Evolutionary conservation across 2,797 vertebrate species (phyloP).

Genomic region (Gymnoscopelus braueri): DNA sequence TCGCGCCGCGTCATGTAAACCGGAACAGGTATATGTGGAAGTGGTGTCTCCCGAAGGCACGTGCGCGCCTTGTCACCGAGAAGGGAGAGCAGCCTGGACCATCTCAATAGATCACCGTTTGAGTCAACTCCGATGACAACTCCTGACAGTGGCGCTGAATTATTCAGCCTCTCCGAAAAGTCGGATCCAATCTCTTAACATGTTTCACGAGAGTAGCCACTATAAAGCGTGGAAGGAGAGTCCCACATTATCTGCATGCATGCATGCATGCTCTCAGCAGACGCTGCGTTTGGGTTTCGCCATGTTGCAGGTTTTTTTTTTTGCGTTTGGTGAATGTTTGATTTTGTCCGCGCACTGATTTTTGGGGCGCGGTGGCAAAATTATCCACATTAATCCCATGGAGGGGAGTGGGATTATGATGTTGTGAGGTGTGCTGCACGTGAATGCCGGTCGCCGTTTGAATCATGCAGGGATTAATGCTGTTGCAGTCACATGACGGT

Average conservation of each 20-base stretch:
- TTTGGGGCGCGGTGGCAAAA: constrained; percentile 4
- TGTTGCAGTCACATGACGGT: constrained; percentile 37
- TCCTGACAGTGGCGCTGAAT: constrained; percentile 56
- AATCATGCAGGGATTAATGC: constrained; percentile 48
- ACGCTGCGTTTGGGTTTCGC: not conserved
- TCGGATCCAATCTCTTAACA: constrained; percentile 33
- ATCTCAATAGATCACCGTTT: constrained; percentile 47
- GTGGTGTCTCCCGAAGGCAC: constrained; percentile 6
- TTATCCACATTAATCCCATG: constrained; percentile 25
- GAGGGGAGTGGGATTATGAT: constrained; percentile 9
- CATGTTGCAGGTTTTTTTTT: constrained; percentile 1
- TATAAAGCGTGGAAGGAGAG: not conserved
- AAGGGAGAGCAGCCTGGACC: constrained; percentile 32
- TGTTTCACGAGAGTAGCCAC: constrained; percentile 34
- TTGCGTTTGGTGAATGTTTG: constrained; percentile 6
- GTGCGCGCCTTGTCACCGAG: constrained; percentile 20
- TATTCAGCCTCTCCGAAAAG: constrained; percentile 56
- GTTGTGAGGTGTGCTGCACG: constrained; percentile 10
- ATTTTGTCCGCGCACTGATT: constrained; percentile 1
- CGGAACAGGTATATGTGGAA: not conserved
- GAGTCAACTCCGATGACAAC: constrained; percentile 32
- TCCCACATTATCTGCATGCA: not conserved
- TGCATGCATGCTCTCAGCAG: not conserved
- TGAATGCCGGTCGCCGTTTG: constrained; percentile 17
- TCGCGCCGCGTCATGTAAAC: not conserved